These are phyloP conservation scores for Ariolimax columbianus DNA, from an alignment of 2,888 invertebrate species.

Conservation along the genomic window DNA sequence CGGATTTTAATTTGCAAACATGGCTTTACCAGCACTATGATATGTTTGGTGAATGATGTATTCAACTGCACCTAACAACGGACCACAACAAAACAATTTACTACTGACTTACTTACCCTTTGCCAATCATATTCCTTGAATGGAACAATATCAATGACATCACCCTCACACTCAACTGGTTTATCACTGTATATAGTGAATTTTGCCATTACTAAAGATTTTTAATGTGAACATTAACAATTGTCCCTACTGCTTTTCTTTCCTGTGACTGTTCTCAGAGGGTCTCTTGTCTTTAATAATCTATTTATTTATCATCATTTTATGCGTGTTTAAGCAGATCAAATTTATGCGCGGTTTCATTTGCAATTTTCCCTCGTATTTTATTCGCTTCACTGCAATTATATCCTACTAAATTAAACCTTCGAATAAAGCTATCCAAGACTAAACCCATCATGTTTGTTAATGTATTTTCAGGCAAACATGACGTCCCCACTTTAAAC, in stretches of 20 bases:
- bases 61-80: not conserved
- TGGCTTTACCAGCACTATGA: not conserved
- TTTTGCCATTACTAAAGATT: not conserved
- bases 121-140: slow-evolving; percentile 68
- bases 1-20: too few species aligned
- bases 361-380: not conserved
- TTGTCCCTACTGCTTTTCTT: not conserved
- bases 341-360: not conserved
- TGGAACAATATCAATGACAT: slow-evolving; percentile 70
- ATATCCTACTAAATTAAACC: not conserved
- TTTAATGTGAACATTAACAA: not conserved
- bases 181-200: slow-evolving; percentile 13
- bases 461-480: too few species aligned
- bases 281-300: too few species aligned
- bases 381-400: not conserved
- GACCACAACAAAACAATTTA: not conserved
- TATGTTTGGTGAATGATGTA: not conserved
- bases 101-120: slow-evolving; percentile 60
- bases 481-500: not conserved
- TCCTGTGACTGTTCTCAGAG: too few species aligned
- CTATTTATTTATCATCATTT: too few species aligned
- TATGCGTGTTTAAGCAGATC: not conserved
- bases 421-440: not conserved
- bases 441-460: not conserved
- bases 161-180: slow-evolving; percentile 56